A percentile compares a stretch with the other conserved stretches of the same genome.
Conservation (phyloP, 2,797 vertebrate species). For the Eulemur coronatus region DNA sequence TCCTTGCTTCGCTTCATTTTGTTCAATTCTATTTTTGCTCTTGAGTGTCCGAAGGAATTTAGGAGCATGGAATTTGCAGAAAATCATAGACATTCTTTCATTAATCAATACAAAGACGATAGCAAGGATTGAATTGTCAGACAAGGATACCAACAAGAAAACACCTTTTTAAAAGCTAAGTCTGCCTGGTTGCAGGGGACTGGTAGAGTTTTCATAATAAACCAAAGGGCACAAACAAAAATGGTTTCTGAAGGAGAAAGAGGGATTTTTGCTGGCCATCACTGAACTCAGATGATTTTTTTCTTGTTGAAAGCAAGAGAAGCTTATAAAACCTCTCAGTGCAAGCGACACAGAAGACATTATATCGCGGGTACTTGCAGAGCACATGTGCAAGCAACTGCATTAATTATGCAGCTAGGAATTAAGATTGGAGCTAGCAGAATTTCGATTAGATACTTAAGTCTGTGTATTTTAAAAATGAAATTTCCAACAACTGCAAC, state of each 20-base stretch:
- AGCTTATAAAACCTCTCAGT: neutral
- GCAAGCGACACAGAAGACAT: neutral
- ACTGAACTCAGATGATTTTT: neutral
- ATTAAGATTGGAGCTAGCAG: neutral
- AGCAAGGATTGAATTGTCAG: neutral
- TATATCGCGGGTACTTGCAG: neutral
- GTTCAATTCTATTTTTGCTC: neutral
- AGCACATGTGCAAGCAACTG: neutral
- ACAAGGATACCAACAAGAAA: neutral
- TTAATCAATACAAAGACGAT: neutral
- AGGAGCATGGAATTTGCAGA: neutral
- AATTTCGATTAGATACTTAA: neutral
- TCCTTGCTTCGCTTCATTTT: neutral
- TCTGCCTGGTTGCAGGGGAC: neutral
- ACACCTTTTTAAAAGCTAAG: neutral
- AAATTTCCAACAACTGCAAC: neutral
- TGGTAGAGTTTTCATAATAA: neutral
- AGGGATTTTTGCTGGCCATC: neutral
- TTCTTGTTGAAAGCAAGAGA: neutral
- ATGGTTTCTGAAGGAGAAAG: neutral
- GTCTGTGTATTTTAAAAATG: neutral
- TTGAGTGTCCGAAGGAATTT: neutral
- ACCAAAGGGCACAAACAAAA: neutral
- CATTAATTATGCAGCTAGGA: neutral
- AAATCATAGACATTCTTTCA: neutral